Conservation (phyloP, 2,888 invertebrate genomes). For the Euproctis similis region DNA sequence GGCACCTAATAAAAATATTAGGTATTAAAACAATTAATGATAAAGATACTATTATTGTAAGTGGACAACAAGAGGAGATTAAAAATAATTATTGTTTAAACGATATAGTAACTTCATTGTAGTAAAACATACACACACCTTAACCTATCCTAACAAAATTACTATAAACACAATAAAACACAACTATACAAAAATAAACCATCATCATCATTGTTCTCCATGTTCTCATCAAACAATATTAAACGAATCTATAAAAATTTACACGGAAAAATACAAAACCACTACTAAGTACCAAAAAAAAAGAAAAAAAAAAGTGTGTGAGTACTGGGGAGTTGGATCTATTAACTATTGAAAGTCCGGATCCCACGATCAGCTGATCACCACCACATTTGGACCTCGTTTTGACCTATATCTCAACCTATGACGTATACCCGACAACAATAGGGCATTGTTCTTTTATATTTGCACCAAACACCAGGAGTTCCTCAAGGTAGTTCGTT, state of each 20-base stretch:
- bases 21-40: too few relatives aligned
- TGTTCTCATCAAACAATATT: slow-evolving; percentile 7
- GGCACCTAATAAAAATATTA: too few relatives aligned
- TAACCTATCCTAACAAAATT: slow-evolving; percentile 1
- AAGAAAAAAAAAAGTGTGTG: slow-evolving; percentile 21
- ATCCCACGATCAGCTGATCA: slow-evolving; percentile 68
- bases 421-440: slow-evolving; percentile 69
- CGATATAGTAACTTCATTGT: too few relatives aligned
- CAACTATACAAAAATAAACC: slow-evolving; percentile 6
- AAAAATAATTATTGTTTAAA: too few relatives aligned
- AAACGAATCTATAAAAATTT: slow-evolving; percentile 8
- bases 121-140: neutral
- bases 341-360: slow-evolving; percentile 28
- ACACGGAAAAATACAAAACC: slow-evolving; percentile 9
- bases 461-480: slow-evolving; percentile 66
- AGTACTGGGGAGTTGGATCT: slow-evolving; percentile 28
- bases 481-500: slow-evolving; percentile 71
- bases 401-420: slow-evolving; percentile 68
- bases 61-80: too few relatives aligned
- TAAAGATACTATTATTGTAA: too few relatives aligned
- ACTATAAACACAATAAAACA: neutral
- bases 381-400: slow-evolving; percentile 59
- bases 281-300: slow-evolving; percentile 6
- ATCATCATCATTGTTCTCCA: slow-evolving; percentile 9
- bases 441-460: slow-evolving; percentile 74